These are phyloP conservation scores for Magallana gigas DNA, from an alignment of 1,140 invertebrate genomes.

Conservation along the genomic window DNA sequence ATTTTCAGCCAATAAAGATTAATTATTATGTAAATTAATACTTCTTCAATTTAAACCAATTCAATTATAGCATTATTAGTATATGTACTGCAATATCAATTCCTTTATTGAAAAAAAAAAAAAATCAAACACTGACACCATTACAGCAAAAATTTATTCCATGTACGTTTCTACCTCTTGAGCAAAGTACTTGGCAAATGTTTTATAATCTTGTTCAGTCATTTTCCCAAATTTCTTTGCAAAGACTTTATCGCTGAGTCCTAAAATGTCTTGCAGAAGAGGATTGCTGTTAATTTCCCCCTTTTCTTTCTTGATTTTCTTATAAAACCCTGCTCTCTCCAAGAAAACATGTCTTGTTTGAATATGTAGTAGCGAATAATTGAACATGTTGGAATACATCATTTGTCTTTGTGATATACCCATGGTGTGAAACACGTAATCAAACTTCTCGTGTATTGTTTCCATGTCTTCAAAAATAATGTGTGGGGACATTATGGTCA, in stretches of 20 bases:
- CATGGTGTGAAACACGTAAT: constrained; percentile 72
- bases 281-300: constrained; percentile 68
- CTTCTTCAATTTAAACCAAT: too few species aligned
- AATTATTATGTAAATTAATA: too few species aligned
- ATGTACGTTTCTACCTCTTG: constrained; percentile 38
- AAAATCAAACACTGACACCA: too few species aligned
- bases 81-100: too few species aligned
- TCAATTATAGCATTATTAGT: too few species aligned
- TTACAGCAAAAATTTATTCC: background rate
- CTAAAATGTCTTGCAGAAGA: constrained; percentile 66
- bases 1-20: too few species aligned
- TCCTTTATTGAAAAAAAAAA: too few species aligned
- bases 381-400: constrained; percentile 66
- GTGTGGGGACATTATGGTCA: constrained; percentile 59
- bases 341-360: constrained; percentile 69
- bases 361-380: constrained; percentile 68
- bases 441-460: constrained; percentile 65
- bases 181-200: constrained; percentile 64
- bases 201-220: constrained; percentile 64
- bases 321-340: constrained; percentile 66
- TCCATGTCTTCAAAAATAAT: constrained; percentile 65
- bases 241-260: constrained; percentile 66
- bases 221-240: constrained; percentile 66
- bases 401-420: constrained; percentile 71
- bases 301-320: constrained; percentile 62